Conservation (phyloP, 2,888 invertebrate species). For the Neria commutata region DNA sequence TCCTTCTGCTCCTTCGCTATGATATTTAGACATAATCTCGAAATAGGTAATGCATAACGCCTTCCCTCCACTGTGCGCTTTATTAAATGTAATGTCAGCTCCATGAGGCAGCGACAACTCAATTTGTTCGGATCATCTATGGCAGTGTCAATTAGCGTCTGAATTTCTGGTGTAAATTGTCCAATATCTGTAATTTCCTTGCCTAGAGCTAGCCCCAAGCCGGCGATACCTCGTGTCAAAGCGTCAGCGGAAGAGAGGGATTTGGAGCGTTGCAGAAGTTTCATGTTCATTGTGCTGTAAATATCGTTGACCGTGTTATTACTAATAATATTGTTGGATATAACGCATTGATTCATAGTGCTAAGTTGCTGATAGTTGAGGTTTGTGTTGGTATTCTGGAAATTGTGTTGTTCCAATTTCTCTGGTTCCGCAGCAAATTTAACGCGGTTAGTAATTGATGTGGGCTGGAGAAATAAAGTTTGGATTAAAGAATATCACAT, state of each 20-base stretch:
- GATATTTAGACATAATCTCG: conserved; percentile 83
- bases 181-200: conserved; percentile 79
- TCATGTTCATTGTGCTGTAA: conserved; percentile 45
- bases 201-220: conserved; percentile 69
- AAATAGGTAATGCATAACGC: conserved; percentile 80
- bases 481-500: no score
- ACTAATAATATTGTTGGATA: conserved; percentile 14
- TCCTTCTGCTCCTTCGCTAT: conserved; percentile 87
- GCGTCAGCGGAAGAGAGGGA: conserved; percentile 81
- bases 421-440: conserved; percentile 61
- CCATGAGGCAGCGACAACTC: conserved; percentile 78
- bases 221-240: conserved; percentile 70
- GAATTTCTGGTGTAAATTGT: conserved; percentile 75
- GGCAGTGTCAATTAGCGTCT: conserved; percentile 76
- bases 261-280: conserved; percentile 76
- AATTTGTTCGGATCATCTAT: conserved; percentile 83
- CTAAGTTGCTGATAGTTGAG: conserved; percentile 42
- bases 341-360: conserved; percentile 35
- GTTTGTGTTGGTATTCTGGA: conserved; percentile 38
- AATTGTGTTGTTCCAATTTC: conserved; percentile 44
- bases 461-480: conserved; percentile 33
- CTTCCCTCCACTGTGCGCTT: conserved; percentile 79
- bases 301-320: conserved; percentile 43
- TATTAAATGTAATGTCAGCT: conserved; percentile 81
- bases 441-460: conserved; percentile 54